A percentile compares a stretch with the other conserved stretches of the same genome.
phyloP scores from a whole-genome alignment of 2,797 vertebrate genomes.

The Bufotes viridis region DNA sequence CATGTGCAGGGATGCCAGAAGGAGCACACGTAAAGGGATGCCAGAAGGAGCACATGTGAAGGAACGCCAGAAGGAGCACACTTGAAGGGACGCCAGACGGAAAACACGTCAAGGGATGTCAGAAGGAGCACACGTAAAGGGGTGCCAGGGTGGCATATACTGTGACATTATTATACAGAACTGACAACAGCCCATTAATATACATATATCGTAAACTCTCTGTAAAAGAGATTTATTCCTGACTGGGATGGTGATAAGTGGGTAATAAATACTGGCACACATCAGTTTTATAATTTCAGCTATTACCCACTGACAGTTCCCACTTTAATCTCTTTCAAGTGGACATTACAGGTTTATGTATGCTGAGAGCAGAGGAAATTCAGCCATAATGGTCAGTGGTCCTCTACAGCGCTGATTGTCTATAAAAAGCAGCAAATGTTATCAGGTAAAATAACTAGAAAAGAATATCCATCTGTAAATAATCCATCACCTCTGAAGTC shows the following conservation, averaged over 20 bases:
- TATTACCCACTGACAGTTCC: constrained; percentile 24
- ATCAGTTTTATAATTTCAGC: constrained; percentile 33
- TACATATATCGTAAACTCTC: constrained; percentile 31
- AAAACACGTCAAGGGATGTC: too few relatives aligned
- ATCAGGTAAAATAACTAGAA: constrained; percentile 20
- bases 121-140: too few relatives aligned
- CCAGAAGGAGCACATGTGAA: too few relatives aligned
- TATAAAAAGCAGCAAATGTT: constrained; percentile 10
- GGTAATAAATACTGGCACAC: constrained; percentile 27
- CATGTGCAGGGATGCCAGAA: too few relatives aligned
- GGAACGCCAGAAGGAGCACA: too few relatives aligned
- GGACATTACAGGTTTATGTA: constrained; percentile 16
- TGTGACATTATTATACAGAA: constrained; percentile 24
- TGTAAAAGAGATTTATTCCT: constrained; percentile 35
- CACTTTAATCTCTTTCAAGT: constrained; percentile 33
- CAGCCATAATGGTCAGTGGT: not conserved
- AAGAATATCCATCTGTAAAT: constrained; percentile 18
- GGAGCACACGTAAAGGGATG: too few relatives aligned
- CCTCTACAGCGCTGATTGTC: not conserved
- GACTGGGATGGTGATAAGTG: constrained; percentile 18
- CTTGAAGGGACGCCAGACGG: too few relatives aligned
- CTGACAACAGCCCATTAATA: constrained; percentile 29
- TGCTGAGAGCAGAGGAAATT: not conserved
- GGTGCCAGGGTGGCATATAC: too few relatives aligned
- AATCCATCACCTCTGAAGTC: not conserved